Base-by-base conservation (phyloP, 2,888 invertebrate species). In the Zygothrica quintamaculata region DNA sequence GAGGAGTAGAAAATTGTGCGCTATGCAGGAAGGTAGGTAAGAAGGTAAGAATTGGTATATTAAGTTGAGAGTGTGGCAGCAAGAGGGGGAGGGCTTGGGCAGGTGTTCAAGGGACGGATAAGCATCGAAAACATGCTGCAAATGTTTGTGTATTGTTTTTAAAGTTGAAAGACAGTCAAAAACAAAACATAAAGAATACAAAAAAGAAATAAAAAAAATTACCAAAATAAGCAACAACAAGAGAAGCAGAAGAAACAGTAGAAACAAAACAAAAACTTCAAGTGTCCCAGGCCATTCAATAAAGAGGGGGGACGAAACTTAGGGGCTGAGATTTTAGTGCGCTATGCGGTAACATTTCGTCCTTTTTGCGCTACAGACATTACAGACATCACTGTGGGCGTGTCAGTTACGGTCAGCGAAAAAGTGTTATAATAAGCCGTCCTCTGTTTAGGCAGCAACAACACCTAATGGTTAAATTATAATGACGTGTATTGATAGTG, bases 71-170 rank as follows among this genome's bases (percentile, higher is more conserved):
- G 34, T 7, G 43, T 11, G 15, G 29, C 11, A 3, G 9, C 26
- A 12, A 13, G 2, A n/a, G 2, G 29, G 15, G 33, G 29, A 8
- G 36, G 33, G 5, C 11, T 16, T 3, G 11, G 44, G 36, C 48
- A 39, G 57, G 69, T 65, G 58, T 57, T 62, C 4, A 9, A 22
- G 42, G 40, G 18, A 31, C 39, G 48, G 26, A 3, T n/a, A 39
- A 37, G 52, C 48, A 61, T 62, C 56, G 40, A 59, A 77, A 77
- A 68, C 60, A 65, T 58, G 62, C 68, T 65, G 55, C 65, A 50
- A 74, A 77, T 74, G 65, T 72, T 74, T 55, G 65, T 77, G 65
- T 77, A 65, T 72, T 77, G 65, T 65, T 77, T 71, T 64, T 64
- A 60, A 77, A 77, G 64, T 71, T 74, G 51, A 46, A 55, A 59